Evolutionary conservation across 2,797 vertebrate genomes (phyloP).

Genomic region (Chelon labrosus): DNA sequence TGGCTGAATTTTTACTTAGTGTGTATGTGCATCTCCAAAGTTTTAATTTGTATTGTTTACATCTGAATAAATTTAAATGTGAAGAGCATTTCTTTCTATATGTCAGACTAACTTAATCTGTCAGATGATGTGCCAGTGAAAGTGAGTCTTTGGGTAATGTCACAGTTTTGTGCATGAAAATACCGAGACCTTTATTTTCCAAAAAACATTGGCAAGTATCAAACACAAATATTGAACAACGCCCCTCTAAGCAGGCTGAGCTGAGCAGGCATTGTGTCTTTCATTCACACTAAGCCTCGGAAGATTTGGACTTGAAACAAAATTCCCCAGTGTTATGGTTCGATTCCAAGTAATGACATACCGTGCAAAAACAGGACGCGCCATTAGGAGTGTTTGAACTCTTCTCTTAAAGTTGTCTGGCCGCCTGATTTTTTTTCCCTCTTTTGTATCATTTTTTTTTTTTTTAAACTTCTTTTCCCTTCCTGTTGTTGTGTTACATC

Average conservation of each 20-base stretch:
- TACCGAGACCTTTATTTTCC: constrained; percentile 23
- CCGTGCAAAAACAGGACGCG: constrained; percentile 71
- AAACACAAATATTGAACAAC: constrained; percentile 52
- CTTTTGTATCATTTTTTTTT: constrained; percentile 37
- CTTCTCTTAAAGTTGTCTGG: constrained; percentile 58
- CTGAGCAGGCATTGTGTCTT: constrained; percentile 65
- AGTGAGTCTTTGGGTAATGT: constrained; percentile 18
- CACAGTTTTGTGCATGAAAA: constrained; percentile 40
- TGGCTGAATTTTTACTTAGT: background rate
- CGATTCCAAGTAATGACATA: constrained; percentile 77
- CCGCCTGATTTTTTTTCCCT: constrained; percentile 45
- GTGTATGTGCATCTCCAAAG: background rate
- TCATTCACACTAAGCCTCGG: constrained; percentile 59
- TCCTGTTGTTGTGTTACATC: constrained; percentile 55
- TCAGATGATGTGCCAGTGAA: constrained; percentile 17
- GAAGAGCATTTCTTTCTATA: background rate
- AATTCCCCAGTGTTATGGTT: constrained; percentile 71
- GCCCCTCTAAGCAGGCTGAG: constrained; percentile 57
- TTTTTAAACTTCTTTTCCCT: constrained; percentile 27
- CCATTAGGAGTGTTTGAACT: constrained; percentile 66
- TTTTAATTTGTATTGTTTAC: background rate
- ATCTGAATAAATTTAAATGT: background rate
- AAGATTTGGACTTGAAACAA: constrained; percentile 76
- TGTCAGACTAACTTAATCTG: constrained; percentile 15
- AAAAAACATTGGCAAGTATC: constrained; percentile 44